Evolutionary conservation across 2,113 vertebrate genomes (phyloP).

Genomic region (Bagarius yarrelli): DNA sequence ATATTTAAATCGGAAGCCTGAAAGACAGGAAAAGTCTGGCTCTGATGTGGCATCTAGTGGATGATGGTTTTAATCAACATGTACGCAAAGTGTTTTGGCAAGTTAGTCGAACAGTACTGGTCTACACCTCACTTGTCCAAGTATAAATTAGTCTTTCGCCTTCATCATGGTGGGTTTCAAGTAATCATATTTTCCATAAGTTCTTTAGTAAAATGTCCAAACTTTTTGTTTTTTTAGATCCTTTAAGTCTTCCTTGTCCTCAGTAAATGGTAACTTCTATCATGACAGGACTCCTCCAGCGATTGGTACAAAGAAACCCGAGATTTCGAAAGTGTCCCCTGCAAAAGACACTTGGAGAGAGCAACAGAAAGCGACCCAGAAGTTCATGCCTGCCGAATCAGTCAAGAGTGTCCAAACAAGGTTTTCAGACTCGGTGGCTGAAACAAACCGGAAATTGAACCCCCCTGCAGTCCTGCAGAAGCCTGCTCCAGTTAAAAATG

Average conservation of each 20-base stretch:
- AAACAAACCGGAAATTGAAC: constrained; percentile 50
- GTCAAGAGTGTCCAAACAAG: constrained; percentile 36
- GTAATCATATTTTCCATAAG: no score
- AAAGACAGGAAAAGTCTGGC: neutral
- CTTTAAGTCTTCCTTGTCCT: no score
- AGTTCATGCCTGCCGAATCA: neutral
- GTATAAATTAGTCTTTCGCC: neutral
- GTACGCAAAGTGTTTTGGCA: neutral
- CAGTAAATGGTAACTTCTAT: neutral
- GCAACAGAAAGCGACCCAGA: constrained; percentile 63
- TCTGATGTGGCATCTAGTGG: neutral
- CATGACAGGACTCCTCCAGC: neutral
- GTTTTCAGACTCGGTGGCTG: constrained; percentile 54
- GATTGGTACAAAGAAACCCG: constrained; percentile 6
- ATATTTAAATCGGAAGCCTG: neutral
- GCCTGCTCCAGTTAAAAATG: constrained; percentile 52
- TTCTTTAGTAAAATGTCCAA: neutral
- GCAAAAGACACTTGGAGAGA: constrained; percentile 57
- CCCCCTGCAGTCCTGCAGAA: constrained; percentile 35
- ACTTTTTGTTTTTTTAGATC: neutral
- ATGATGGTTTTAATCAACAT: neutral
- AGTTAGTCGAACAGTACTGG: neutral
- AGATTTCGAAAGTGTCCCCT: constrained; percentile 56
- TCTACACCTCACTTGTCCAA: neutral
- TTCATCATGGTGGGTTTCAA: neutral